phyloP scores from a whole-genome alignment of 2,888 invertebrate genomes.

The Erebia aethiops region DNA sequence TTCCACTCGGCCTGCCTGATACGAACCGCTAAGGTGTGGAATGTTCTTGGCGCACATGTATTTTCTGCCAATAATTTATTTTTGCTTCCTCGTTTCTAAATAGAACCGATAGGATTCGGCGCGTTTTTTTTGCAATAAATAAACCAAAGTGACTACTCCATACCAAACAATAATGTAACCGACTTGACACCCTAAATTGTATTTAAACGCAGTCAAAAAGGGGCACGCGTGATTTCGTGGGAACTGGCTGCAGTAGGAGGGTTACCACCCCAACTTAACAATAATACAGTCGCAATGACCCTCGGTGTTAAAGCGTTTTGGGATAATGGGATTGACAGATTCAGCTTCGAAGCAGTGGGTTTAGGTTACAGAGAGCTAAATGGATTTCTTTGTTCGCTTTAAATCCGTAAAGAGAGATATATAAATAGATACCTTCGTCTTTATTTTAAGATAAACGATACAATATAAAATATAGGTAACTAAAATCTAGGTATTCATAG shows the following conservation, averaged over 20 bases:
- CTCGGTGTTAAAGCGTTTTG: slow-evolving; percentile 17
- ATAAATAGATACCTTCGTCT: no score
- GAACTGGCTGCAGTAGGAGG: slow-evolving; percentile 48
- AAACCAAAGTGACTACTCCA: no score
- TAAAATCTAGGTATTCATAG: no score
- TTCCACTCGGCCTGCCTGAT: no score
- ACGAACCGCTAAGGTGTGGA: no score
- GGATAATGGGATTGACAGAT: slow-evolving; percentile 20
- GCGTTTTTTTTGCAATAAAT: no score
- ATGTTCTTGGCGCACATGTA: no score
- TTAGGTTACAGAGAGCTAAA: not conserved
- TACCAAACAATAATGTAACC: not conserved
- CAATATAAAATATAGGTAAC: no score
- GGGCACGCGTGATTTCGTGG: slow-evolving; percentile 52
- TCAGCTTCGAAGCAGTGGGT: not conserved
- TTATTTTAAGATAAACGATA: no score
- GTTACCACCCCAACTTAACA: slow-evolving; percentile 31
- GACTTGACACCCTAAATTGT: slow-evolving; percentile 17
- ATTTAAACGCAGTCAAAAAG: slow-evolving; percentile 37
- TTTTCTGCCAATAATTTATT: no score
- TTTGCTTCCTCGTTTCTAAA: no score
- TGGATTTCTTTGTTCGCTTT: not conserved
- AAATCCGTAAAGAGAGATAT: not conserved
- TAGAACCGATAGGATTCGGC: no score
- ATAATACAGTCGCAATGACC: slow-evolving; percentile 37